Evolutionary conservation across 2,113 vertebrate species (phyloP).

Genomic region (Garra rufa): DNA sequence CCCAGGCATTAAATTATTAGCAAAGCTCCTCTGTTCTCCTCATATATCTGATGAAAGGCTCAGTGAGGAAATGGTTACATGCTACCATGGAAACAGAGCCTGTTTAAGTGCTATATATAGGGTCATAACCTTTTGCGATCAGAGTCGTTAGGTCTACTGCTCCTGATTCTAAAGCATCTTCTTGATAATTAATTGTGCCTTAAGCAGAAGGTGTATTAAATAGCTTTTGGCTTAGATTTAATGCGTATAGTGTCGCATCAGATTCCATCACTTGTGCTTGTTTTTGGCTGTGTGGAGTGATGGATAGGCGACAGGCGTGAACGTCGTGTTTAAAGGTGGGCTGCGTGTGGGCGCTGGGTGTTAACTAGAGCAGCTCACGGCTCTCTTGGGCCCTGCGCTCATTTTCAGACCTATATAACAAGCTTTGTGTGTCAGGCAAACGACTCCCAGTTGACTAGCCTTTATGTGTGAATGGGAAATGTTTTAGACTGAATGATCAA

Average conservation of each 20-base stretch:
- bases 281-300: constrained; percentile 9
- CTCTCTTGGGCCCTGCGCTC: constrained; percentile 72
- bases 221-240: background rate
- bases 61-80: constrained; percentile 35
- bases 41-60: background rate
- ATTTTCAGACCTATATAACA: constrained; percentile 73
- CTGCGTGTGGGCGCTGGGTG: constrained; percentile 34
- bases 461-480: constrained; percentile 22
- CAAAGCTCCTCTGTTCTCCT: constrained; percentile 1
- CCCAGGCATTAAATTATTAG: background rate
- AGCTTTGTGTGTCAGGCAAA: constrained; percentile 60
- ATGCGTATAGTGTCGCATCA: background rate
- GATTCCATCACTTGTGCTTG: background rate
- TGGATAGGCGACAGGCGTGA: background rate
- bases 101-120: background rate
- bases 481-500: background rate
- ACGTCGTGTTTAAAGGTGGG: background rate
- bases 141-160: background rate
- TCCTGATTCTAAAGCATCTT: constrained; percentile 3
- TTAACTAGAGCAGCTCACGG: constrained; percentile 66
- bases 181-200: background rate
- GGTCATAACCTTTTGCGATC: constrained; percentile 5
- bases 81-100: constrained; percentile 67
- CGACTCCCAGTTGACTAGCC: constrained; percentile 11
- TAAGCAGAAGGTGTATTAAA: background rate